Evolutionary conservation across 2,888 invertebrate genomes (phyloP).

Genomic region (Caenorhabditis japonica): DNA sequence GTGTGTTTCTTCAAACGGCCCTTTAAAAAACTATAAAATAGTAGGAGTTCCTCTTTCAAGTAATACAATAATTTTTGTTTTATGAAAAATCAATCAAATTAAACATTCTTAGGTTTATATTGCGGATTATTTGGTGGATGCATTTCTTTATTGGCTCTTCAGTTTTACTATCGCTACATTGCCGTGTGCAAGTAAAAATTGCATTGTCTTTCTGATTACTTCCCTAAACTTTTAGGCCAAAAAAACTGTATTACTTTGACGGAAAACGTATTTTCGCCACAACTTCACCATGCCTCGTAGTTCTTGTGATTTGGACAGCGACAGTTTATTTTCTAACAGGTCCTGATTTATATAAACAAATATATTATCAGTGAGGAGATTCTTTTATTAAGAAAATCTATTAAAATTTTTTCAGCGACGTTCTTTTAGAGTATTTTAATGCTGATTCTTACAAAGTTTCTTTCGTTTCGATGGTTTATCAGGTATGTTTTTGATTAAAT

Average conservation of each 20-base stretch:
- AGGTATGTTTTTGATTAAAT: conserved; percentile 1
- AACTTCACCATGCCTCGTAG: conserved; percentile 1
- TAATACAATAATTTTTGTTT: conserved; percentile 8
- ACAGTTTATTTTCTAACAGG: conserved; percentile 7
- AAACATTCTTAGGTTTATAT: conserved; percentile 13
- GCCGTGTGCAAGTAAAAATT: conserved; percentile 23
- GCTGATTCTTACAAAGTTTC: conserved; percentile 13
- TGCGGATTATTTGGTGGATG: conserved; percentile 34
- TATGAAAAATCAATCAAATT: no score
- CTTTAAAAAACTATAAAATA: conserved; percentile 4
- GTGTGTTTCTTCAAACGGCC: conserved; percentile 20
- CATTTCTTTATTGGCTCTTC: conserved; percentile 20
- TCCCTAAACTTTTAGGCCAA: conserved; percentile 7
- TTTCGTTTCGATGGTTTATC: conserved; percentile 20
- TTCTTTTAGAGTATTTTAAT: conserved; percentile 1
- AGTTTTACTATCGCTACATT: conserved; percentile 39
- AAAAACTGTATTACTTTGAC: conserved; percentile 27
- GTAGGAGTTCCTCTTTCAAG: conserved; percentile 10
- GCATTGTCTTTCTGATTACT: background rate
- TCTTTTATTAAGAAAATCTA: background rate
- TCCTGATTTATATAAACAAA: background rate
- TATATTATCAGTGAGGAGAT: conserved; percentile 9
- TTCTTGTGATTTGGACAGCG: conserved; percentile 6
- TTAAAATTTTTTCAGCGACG: conserved; percentile 16
- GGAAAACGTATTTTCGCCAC: conserved; percentile 19